Conservation (phyloP, 2,797 vertebrate genomes). For the Leptoclinus maculatus region DNA sequence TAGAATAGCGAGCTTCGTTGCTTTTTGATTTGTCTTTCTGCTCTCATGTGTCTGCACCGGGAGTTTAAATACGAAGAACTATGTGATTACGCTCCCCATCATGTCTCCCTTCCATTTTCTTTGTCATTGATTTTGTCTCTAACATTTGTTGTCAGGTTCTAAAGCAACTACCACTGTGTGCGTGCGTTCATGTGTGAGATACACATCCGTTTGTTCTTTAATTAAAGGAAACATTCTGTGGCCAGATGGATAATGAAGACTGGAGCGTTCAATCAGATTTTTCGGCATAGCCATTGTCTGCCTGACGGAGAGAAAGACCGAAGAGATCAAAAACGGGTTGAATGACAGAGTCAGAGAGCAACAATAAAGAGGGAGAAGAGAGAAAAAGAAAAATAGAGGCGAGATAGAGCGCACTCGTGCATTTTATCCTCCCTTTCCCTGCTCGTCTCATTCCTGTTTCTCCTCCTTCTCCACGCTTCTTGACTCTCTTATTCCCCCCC, state of each 20-base stretch:
- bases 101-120: neutral
- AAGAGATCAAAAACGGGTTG: neutral
- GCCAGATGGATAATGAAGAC: constrained; percentile 56
- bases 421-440: constrained; percentile 24
- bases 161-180: neutral
- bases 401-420: neutral
- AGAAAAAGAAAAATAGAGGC: neutral
- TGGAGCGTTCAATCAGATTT: constrained; percentile 56
- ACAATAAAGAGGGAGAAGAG: constrained; percentile 22
- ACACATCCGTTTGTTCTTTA: constrained; percentile 30
- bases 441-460: neutral
- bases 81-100: constrained; percentile 12
- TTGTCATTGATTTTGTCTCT: constrained; percentile 1
- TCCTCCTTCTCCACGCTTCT: constrained; percentile 25
- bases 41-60: neutral
- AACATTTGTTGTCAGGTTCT: constrained; percentile 13
- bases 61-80: constrained; percentile 12
- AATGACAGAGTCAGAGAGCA: constrained; percentile 22
- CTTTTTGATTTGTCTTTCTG: constrained; percentile 39
- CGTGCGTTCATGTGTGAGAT: neutral
- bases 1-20: constrained; percentile 10
- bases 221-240: constrained; percentile 51
- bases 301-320: constrained; percentile 27
- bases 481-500: constrained; percentile 11
- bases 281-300: constrained; percentile 41